Evolutionary conservation across 37 sponge, comb jelly and placozoan species (phyloP).

Genomic region (Ianthella basta): DNA sequence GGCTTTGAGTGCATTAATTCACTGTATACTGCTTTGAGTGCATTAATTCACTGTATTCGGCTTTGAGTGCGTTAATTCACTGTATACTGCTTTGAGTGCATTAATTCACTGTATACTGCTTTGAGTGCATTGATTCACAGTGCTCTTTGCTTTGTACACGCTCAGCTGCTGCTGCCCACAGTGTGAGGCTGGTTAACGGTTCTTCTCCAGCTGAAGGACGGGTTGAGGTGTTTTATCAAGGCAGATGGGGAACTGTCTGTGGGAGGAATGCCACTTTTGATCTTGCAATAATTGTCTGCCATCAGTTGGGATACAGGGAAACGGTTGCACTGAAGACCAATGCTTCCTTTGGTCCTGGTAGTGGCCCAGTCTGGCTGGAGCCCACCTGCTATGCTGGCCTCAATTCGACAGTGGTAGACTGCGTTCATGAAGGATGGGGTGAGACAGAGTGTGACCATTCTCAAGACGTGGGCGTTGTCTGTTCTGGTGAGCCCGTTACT

Average conservation of each 20-base stretch:
- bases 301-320: background rate
- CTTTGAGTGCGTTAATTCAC: no score
- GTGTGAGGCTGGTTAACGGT: background rate
- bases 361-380: slow-evolving; percentile 16
- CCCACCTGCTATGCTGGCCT: background rate
- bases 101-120: no score
- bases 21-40: no score
- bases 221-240: background rate
- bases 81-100: no score
- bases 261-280: background rate
- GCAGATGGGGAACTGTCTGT: slow-evolving; percentile 7
- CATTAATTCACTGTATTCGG: no score
- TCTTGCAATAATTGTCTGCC: background rate
- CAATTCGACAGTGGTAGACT: background rate
- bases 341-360: background rate
- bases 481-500: slow-evolving; percentile 3
- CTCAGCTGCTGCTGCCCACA: background rate
- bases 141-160: no score
- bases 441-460: background rate
- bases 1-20: no score
- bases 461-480: background rate
- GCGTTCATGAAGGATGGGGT: slow-evolving; percentile 8
- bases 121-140: no score
- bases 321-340: background rate
- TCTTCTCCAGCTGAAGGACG: background rate